Percentiles rank a stretch among this genome's conserved stretches.
phyloP scores from a whole-genome alignment of 2,888 invertebrate genomes.

The Pseudeuparius sepicola region DNA sequence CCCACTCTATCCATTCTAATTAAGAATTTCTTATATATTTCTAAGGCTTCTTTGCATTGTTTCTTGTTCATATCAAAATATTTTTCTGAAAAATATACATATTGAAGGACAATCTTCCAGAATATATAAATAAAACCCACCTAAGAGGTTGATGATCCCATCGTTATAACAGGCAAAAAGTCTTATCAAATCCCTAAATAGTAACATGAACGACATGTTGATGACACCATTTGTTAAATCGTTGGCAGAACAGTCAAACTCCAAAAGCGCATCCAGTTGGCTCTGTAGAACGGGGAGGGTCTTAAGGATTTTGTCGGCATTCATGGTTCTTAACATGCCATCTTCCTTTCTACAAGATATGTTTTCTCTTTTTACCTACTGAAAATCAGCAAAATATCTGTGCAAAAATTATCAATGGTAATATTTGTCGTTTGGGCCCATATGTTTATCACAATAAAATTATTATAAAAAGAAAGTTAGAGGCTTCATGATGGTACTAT shows the following conservation, averaged over 20 bases:
- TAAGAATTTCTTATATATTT: constrained; percentile 97
- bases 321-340: constrained; percentile 94
- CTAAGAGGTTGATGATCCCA: constrained; percentile 94
- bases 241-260: constrained; percentile 94
- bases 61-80: constrained; percentile 99
- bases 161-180: constrained; percentile 99
- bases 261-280: constrained; percentile 89
- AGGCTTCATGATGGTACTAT: no score
- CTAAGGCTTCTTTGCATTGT: constrained; percentile 93
- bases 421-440: no score
- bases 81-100: constrained; percentile 62
- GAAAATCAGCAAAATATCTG: no score
- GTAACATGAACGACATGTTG: constrained; percentile 72
- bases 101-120: neutral
- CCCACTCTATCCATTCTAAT: constrained; percentile 97
- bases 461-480: no score
- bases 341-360: constrained; percentile 83
- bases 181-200: constrained; percentile 75
- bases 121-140: constrained; percentile 35
- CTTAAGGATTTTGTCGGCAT: constrained; percentile 92
- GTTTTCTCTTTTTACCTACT: no score
- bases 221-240: constrained; percentile 93
- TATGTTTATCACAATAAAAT: no score
- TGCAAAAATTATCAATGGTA: no score
- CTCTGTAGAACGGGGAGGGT: constrained; percentile 91